These are phyloP conservation scores for Spheniscus humboldti DNA, from an alignment of 2,797 vertebrate species.

Conservation along the genomic window DNA sequence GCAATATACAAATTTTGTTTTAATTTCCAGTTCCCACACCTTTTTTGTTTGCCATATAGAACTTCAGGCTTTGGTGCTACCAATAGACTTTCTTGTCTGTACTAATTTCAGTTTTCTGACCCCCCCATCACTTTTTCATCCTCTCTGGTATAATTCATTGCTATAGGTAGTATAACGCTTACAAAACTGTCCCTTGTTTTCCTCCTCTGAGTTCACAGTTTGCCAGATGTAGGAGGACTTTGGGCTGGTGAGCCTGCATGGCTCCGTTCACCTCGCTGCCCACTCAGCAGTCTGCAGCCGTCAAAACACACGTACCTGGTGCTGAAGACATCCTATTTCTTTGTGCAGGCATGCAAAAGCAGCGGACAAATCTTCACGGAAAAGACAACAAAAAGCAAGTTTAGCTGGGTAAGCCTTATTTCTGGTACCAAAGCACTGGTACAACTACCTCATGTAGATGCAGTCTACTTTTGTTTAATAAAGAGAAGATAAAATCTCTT, in stretches of 20 bases:
- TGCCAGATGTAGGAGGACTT: background rate
- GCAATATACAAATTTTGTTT: constrained; percentile 17
- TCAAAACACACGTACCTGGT: background rate
- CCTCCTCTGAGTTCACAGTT: background rate
- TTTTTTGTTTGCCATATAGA: background rate
- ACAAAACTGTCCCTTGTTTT: background rate
- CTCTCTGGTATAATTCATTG: background rate
- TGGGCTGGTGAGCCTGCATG: background rate
- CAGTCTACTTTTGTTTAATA: background rate
- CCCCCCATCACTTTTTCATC: background rate
- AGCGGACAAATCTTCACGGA: accelerated
- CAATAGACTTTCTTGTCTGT: background rate
- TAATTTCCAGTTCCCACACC: background rate
- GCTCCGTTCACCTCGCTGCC: background rate
- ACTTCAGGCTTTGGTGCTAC: background rate
- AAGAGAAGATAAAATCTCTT: background rate
- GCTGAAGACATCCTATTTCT: background rate
- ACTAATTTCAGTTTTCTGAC: background rate
- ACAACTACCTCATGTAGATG: background rate
- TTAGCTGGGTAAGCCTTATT: background rate
- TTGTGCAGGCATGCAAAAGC: background rate
- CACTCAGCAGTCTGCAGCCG: background rate
- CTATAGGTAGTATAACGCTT: background rate
- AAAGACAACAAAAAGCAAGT: background rate
- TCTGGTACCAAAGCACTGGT: background rate